Evolutionary conservation across 2,888 invertebrate genomes (phyloP).

Genomic region (Lithophane socia): DNA sequence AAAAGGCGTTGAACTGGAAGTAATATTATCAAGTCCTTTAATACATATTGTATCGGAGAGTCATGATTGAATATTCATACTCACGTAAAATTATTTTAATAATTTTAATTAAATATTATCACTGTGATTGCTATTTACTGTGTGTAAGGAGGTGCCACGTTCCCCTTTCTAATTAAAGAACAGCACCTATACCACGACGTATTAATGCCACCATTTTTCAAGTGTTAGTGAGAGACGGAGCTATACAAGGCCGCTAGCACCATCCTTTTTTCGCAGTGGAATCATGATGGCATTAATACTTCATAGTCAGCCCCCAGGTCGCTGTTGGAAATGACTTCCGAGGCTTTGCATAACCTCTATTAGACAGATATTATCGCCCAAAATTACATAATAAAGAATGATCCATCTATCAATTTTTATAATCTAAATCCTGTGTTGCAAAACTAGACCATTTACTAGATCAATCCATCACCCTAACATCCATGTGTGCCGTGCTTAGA

Average conservation of each 20-base stretch:
- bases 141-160: background rate
- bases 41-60: background rate
- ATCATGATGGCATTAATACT: too few relatives aligned
- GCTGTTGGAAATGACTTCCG: background rate
- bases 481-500: constrained; percentile 67
- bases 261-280: too few relatives aligned
- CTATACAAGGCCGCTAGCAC: too few relatives aligned
- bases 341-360: background rate
- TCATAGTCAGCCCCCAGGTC: too few relatives aligned
- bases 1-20: constrained; percentile 27
- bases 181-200: too few relatives aligned
- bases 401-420: too few relatives aligned
- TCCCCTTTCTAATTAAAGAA: background rate
- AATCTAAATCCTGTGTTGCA: background rate
- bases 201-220: too few relatives aligned
- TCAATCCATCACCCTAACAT: constrained; percentile 27
- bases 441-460: constrained; percentile 15
- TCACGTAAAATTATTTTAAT: background rate
- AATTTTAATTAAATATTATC: background rate
- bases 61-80: background rate
- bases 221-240: too few relatives aligned
- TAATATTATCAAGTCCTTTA: constrained; percentile 10
- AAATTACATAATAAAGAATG: background rate
- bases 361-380: background rate
- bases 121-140: background rate